Conservation (phyloP, 2,797 vertebrate genomes). For the Setipinna tenuifilis region DNA sequence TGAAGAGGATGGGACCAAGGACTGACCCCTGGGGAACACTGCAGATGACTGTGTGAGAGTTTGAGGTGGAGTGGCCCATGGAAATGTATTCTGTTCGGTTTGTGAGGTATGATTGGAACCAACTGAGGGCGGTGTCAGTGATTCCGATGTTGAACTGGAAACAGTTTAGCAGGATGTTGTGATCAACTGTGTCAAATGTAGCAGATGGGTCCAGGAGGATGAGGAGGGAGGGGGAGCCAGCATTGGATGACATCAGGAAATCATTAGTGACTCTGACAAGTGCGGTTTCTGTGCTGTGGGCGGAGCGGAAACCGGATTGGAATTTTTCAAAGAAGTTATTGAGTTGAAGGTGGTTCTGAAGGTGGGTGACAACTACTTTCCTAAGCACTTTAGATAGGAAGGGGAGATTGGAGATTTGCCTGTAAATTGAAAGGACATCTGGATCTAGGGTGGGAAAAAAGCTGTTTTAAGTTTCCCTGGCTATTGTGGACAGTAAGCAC, state of each 20-base stretch:
- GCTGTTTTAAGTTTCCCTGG: too few relatives aligned
- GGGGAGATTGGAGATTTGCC: too few relatives aligned
- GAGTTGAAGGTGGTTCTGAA: too few relatives aligned
- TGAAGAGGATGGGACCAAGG: slow-evolving; percentile 26
- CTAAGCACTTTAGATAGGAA: too few relatives aligned
- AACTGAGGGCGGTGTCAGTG: not conserved
- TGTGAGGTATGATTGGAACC: slow-evolving; percentile 32
- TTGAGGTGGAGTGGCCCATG: slow-evolving; percentile 11
- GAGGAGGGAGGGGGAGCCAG: not conserved
- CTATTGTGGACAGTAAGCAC: too few relatives aligned
- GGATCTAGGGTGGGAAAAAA: too few relatives aligned
- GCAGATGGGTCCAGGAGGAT: not conserved
- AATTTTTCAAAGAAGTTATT: too few relatives aligned
- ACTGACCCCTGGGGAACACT: slow-evolving; percentile 31
- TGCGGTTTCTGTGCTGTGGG: too few relatives aligned
- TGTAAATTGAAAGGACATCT: too few relatives aligned
- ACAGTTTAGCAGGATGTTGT: slow-evolving; percentile 22
- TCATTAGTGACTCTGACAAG: too few relatives aligned
- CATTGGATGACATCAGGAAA: slow-evolving; percentile 26
- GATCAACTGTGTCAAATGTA: slow-evolving; percentile 16
- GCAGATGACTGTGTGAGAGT: not conserved
- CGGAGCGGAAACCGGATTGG: too few relatives aligned
- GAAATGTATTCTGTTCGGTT: slow-evolving; percentile 29
- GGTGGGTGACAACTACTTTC: too few relatives aligned
- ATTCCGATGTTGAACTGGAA: not conserved